A percentile compares a stretch with the other conserved stretches of the same genome.
Conservation (phyloP, 2,113 vertebrate genomes). For the Lynx canadensis region DNA sequence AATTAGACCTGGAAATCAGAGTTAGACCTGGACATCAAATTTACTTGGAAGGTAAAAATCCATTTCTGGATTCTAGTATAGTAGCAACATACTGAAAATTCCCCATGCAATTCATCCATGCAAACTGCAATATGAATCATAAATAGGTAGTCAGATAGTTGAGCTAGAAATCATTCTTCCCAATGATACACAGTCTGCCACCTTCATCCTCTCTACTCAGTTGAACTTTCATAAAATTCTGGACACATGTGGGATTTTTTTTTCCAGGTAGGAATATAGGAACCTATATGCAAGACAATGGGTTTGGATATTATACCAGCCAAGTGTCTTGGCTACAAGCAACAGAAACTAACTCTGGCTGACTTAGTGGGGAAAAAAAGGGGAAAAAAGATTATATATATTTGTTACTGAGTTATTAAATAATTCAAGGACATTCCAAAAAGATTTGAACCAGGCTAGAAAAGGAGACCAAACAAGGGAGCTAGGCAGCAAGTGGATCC, state of each 20-base stretch:
- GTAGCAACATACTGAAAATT: not conserved
- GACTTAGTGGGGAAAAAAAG: not conserved
- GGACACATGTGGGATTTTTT: not conserved
- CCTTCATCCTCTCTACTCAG: not conserved
- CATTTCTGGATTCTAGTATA: not conserved
- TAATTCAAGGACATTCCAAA: not conserved
- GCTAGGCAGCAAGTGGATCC: not conserved
- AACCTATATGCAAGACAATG: not conserved
- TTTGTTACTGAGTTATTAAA: not conserved
- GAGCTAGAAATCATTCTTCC: not conserved
- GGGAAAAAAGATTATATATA: not conserved
- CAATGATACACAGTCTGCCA: not conserved
- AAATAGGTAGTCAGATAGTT: not conserved
- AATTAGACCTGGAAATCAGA: constrained; percentile 41
- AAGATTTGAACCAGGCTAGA: not conserved
- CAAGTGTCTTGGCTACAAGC: not conserved
- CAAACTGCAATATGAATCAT: not conserved
- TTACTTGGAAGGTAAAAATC: not conserved
- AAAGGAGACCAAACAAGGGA: not conserved
- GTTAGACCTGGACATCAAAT: constrained; percentile 39
- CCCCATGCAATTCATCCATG: not conserved
- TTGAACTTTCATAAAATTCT: not conserved
- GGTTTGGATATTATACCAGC: not conserved
- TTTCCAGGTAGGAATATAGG: not conserved
- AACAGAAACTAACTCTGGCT: not conserved